Conservation (phyloP, 2,797 vertebrate species). For the Danionella dracula region DNA sequence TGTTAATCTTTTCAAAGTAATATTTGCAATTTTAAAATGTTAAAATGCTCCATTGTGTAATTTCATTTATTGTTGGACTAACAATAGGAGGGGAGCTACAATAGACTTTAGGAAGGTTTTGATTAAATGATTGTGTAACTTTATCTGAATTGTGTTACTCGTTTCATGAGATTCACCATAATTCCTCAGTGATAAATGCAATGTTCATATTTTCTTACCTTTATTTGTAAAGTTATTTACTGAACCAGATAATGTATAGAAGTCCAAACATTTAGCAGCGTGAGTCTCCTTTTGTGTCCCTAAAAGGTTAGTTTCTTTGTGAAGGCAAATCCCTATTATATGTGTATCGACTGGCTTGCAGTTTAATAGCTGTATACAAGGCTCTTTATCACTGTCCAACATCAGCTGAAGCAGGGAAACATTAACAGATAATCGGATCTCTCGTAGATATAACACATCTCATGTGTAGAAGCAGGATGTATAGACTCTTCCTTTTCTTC, state of each 20-base stretch:
- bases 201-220: too few relatives aligned
- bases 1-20: too few relatives aligned
- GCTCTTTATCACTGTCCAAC: not conserved
- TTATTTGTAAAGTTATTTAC: not conserved
- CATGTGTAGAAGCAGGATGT: not conserved
- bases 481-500: not conserved
- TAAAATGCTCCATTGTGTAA: too few relatives aligned
- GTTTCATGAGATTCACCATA: too few relatives aligned
- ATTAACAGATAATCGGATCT: not conserved
- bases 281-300: not conserved
- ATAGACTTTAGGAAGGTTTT: too few relatives aligned
- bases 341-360: conserved; percentile 1
- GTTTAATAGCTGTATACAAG: conserved; percentile 18
- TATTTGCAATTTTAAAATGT: too few relatives aligned
- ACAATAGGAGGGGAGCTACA: too few relatives aligned
- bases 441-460: not conserved
- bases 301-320: conserved; percentile 18
- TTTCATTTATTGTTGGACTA: too few relatives aligned
- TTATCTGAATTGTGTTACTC: too few relatives aligned
- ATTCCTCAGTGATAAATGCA: too few relatives aligned
- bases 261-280: not conserved
- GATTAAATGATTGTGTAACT: too few relatives aligned
- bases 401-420: conserved; percentile 16
- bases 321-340: conserved; percentile 4
- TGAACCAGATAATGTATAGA: conserved; percentile 24